Evolutionary conservation across 2,797 vertebrate species (phyloP).

Genomic region (Tympanoctomys barrerae): DNA sequence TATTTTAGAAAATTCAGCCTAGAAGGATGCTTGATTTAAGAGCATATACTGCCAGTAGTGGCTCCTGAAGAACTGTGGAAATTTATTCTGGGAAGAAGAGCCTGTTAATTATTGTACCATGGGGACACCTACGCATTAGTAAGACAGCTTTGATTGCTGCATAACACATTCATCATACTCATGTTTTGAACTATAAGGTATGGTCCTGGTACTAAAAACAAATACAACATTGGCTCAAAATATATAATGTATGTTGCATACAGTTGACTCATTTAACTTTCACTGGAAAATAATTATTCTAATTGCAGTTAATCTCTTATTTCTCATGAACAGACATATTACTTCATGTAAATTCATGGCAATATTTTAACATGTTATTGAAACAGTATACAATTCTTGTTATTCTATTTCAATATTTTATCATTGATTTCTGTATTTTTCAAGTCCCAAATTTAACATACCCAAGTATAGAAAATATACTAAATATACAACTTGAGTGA

Average conservation of each 20-base stretch:
- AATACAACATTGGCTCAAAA: constrained; percentile 40
- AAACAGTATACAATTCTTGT: constrained; percentile 40
- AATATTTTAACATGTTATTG: constrained; percentile 64
- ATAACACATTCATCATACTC: constrained; percentile 14
- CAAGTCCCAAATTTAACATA: constrained; percentile 47
- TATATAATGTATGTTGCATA: constrained; percentile 42
- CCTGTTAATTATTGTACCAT: not conserved
- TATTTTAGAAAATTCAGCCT: constrained; percentile 54
- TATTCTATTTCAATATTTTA: constrained; percentile 62
- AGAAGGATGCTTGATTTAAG: constrained; percentile 25
- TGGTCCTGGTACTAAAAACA: not conserved
- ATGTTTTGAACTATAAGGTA: not conserved
- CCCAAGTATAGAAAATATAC: constrained; percentile 71
- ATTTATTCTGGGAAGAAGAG: constrained; percentile 20
- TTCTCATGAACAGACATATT: constrained; percentile 60
- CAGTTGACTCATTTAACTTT: constrained; percentile 46
- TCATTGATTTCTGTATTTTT: constrained; percentile 41
- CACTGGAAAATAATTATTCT: constrained; percentile 22
- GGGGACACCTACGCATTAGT: not conserved
- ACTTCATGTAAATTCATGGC: constrained; percentile 54
- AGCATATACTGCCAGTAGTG: not conserved
- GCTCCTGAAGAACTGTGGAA: not conserved
- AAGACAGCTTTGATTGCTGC: not conserved
- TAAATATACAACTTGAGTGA: constrained; percentile 47
- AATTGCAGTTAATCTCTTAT: constrained; percentile 43